Conservation (phyloP, 1,140 invertebrate species). For the Brachionus koreanus region DNA sequence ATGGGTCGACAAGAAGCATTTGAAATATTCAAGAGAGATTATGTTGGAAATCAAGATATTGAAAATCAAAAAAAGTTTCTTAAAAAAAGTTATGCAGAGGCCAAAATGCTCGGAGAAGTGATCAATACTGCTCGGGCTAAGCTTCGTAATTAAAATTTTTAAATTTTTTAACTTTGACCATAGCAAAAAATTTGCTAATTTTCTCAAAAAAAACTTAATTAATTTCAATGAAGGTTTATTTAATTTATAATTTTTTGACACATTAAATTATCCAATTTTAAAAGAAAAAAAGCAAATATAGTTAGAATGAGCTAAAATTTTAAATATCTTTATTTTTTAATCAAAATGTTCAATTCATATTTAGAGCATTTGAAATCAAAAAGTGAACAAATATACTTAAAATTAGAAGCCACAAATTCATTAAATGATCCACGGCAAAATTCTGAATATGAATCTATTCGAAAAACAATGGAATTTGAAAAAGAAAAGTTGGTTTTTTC, state of each 20-base stretch:
- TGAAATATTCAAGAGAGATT: slow-evolving; percentile 56
- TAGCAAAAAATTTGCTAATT: too few species aligned
- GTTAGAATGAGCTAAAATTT: too few species aligned
- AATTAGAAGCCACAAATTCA: neutral
- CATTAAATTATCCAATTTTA: too few species aligned
- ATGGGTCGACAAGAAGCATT: slow-evolving; percentile 58
- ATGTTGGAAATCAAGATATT: slow-evolving; percentile 52
- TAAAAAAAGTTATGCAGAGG: slow-evolving; percentile 54
- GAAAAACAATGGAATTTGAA: slow-evolving; percentile 53
- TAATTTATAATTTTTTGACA: too few species aligned
- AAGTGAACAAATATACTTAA: slow-evolving; percentile 49
- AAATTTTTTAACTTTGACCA: too few species aligned
- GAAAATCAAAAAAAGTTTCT: slow-evolving; percentile 53
- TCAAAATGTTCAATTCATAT: too few species aligned
- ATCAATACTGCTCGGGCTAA: slow-evolving; percentile 52
- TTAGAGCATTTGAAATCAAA: slow-evolving; percentile 53
- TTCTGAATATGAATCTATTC: slow-evolving; percentile 51
- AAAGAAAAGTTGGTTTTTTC: slow-evolving; percentile 50
- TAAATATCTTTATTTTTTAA: too few species aligned
- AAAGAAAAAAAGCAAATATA: too few species aligned
- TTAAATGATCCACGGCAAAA: slow-evolving; percentile 48
- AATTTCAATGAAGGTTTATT: too few species aligned
- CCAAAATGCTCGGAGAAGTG: slow-evolving; percentile 54
- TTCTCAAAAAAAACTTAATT: too few species aligned
- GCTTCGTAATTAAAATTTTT: slow-evolving; percentile 51